Percentiles rank a stretch among this genome's conserved stretches.
Conservation (phyloP, 1,140 invertebrate species). For the Hormaphis cornu region DNA sequence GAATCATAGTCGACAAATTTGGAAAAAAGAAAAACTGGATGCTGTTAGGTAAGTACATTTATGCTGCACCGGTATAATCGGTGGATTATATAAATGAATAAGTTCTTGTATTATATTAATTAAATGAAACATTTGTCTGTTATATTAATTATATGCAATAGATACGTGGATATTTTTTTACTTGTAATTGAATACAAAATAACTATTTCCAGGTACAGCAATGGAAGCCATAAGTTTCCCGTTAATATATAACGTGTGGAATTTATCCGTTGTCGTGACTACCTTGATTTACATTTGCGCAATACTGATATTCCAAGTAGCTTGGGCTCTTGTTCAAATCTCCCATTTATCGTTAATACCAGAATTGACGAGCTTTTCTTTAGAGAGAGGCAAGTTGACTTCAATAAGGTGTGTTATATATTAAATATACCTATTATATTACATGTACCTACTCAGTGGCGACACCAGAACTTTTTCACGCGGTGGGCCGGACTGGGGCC, state of each 20-base stretch:
- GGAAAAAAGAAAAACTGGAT: conserved; percentile 75
- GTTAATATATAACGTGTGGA: conserved; percentile 66
- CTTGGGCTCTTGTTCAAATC: conserved; percentile 84
- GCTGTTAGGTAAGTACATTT: conserved; percentile 56
- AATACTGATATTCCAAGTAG: conserved; percentile 78
- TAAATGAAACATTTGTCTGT: background rate
- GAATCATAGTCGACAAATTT: conserved; percentile 67
- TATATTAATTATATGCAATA: background rate
- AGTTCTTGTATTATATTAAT: background rate
- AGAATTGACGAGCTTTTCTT: conserved; percentile 55
- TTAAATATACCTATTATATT: no score
- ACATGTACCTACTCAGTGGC: no score
- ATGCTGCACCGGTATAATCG: no score
- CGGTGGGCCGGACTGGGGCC: no score
- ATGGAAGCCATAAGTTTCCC: conserved; percentile 62
- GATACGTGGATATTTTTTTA: background rate
- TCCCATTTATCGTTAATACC: conserved; percentile 84
- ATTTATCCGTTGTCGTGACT: conserved; percentile 47
- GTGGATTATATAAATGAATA: no score
- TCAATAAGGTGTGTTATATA: conserved; percentile 62
- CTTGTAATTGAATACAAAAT: background rate
- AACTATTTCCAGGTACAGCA: conserved; percentile 49
- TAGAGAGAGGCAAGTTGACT: conserved; percentile 66
- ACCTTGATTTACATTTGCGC: conserved; percentile 64
- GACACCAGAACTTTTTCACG: no score